Evolutionary conservation across 2,113 vertebrate species (phyloP).

Genomic region (Sisor rabdophorus): DNA sequence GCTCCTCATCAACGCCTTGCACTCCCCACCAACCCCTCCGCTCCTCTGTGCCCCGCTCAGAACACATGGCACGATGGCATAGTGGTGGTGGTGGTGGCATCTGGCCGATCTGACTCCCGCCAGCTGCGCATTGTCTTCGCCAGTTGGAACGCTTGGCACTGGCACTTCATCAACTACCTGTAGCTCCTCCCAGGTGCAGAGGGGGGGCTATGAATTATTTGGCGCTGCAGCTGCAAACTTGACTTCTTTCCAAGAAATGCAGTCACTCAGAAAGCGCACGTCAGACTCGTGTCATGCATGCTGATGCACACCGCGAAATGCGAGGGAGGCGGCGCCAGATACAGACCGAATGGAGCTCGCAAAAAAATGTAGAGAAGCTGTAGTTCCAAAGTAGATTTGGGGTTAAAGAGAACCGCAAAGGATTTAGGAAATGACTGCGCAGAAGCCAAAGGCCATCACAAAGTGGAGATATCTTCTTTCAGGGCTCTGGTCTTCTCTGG

Average conservation of each 20-base stretch:
- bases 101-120: constrained; percentile 76
- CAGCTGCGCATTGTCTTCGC: constrained; percentile 79
- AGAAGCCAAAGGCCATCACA: not conserved
- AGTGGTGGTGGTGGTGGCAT: constrained; percentile 77
- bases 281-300: constrained; percentile 58
- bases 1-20: constrained; percentile 54
- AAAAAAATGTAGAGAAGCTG: not conserved
- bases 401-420: not conserved
- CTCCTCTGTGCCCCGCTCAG: constrained; percentile 73
- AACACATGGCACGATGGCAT: constrained; percentile 79
- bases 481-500: not conserved
- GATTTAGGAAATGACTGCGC: not conserved
- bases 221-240: constrained; percentile 76
- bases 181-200: constrained; percentile 74
- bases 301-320: constrained; percentile 38
- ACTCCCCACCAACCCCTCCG: not conserved
- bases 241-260: constrained; percentile 73
- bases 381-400: not conserved
- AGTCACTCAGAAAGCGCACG: constrained; percentile 63
- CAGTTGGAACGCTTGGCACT: constrained; percentile 81
- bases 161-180: constrained; percentile 84
- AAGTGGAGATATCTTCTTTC: not conserved
- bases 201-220: constrained; percentile 72
- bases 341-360: not conserved
- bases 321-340: not conserved